Evolutionary conservation across 1,140 invertebrate genomes (phyloP).

Genomic region (Scaptomyza graminum): DNA sequence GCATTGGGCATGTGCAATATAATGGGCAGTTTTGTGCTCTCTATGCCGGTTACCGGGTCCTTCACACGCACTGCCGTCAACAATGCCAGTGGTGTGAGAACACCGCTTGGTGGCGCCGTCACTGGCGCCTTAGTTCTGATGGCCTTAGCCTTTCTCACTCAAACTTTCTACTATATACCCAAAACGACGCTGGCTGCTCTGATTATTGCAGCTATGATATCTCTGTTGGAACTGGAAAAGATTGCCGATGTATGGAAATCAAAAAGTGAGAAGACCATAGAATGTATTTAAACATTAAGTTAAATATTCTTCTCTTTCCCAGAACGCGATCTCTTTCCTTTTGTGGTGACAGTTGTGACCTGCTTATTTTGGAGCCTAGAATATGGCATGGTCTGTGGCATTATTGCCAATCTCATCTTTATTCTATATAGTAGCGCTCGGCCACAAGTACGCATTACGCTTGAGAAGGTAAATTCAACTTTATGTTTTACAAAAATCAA

Average conservation of each 20-base stretch:
- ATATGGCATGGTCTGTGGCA: constrained; percentile 93
- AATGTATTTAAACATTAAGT: too few species aligned
- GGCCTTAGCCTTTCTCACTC: constrained; percentile 89
- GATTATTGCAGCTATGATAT: constrained; percentile 92
- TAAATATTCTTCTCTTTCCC: neutral
- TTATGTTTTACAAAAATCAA: too few species aligned
- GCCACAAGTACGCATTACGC: constrained; percentile 87
- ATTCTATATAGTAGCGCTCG: constrained; percentile 91
- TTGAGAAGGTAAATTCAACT: constrained; percentile 84
- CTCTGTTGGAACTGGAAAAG: constrained; percentile 90
- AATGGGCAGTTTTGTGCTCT: constrained; percentile 92
- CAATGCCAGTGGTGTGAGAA: constrained; percentile 94
- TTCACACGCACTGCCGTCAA: constrained; percentile 96
- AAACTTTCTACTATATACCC: constrained; percentile 91
- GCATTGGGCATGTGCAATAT: constrained; percentile 93
- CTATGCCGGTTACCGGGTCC: constrained; percentile 95
- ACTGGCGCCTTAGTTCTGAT: constrained; percentile 89
- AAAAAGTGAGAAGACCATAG: constrained; percentile 87
- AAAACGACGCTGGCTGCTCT: constrained; percentile 90
- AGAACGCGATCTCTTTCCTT: constrained; percentile 92
- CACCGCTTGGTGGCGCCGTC: constrained; percentile 92
- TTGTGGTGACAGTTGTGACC: constrained; percentile 89
- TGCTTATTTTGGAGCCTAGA: constrained; percentile 91
- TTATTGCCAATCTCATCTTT: constrained; percentile 89
- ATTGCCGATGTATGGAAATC: constrained; percentile 91